These are phyloP conservation scores for Nymphalis c-album DNA, from an alignment of 2,888 invertebrate genomes.

Conservation along the genomic window DNA sequence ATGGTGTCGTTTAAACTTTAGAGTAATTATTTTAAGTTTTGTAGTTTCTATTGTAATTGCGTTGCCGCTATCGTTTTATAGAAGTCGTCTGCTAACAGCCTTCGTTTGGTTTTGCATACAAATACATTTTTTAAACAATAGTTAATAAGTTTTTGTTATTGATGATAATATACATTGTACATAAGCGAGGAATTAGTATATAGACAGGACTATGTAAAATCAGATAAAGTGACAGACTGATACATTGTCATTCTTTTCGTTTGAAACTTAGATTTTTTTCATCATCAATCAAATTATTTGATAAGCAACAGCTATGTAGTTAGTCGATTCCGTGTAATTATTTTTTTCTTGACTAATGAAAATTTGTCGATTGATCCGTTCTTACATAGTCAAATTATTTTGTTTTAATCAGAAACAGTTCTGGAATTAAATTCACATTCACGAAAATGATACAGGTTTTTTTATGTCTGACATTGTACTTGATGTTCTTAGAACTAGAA, in stretches of 20 bases:
- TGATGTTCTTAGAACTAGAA: background rate
- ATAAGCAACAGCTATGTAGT: no score
- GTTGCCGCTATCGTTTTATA: conserved; percentile 2
- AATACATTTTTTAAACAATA: conserved; percentile 16
- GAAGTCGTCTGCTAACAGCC: background rate
- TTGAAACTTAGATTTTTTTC: background rate
- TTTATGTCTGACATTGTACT: background rate
- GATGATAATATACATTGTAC: conserved; percentile 13
- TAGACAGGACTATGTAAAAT: background rate
- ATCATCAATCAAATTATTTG: no score
- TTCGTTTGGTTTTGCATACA: conserved; percentile 21
- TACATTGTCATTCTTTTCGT: background rate
- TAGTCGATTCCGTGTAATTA: background rate
- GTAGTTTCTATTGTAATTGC: background rate
- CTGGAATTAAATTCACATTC: background rate
- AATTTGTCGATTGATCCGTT: background rate
- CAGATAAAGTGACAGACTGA: background rate
- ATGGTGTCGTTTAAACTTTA: background rate
- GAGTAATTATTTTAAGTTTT: background rate
- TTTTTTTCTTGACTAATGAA: background rate
- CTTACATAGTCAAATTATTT: background rate
- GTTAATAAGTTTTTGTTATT: conserved; percentile 13
- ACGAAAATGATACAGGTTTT: no score
- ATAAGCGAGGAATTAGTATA: background rate
- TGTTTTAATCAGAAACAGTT: background rate